Percentiles rank a stretch among this genome's conserved stretches.
These are phyloP conservation scores for Danio albolineatus DNA, from an alignment of 2,797 vertebrate species.

Conservation along the genomic window DNA sequence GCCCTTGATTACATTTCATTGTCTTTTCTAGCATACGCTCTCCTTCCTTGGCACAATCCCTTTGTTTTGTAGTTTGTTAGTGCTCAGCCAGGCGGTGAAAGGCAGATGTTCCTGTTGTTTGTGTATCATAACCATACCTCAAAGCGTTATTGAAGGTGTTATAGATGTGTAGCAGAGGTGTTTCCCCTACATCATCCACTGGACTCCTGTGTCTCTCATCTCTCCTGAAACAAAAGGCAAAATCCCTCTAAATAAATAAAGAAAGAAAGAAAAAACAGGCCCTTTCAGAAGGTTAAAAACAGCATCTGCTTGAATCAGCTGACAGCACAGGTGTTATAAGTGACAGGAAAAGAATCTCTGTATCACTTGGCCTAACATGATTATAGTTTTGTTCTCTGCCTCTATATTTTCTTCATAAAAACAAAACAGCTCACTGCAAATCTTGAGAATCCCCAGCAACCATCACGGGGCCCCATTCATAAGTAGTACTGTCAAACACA, in stretches of 20 bases:
- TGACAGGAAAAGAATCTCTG: neutral
- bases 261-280: neutral
- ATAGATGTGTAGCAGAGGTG: no score
- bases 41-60: constrained; percentile 10
- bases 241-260: neutral
- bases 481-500: neutral
- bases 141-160: constrained; percentile 17
- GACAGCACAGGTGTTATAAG: neutral
- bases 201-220: neutral
- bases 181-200: neutral
- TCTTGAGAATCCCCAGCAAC: neutral
- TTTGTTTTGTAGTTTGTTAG: constrained; percentile 27
- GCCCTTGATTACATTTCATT: constrained; percentile 55
- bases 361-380: neutral
- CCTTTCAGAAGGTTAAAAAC: neutral
- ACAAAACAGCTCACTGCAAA: neutral
- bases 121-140: constrained; percentile 48
- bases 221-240: neutral
- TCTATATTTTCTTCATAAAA: neutral
- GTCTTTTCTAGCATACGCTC: constrained; percentile 14
- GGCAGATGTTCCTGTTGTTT: constrained; percentile 53
- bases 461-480: neutral
- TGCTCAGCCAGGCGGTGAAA: constrained; percentile 26
- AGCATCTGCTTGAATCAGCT: constrained; percentile 17
- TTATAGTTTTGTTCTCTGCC: neutral